phyloP scores from a whole-genome alignment of 2,797 vertebrate genomes.

The Decapterus maruadsi region DNA sequence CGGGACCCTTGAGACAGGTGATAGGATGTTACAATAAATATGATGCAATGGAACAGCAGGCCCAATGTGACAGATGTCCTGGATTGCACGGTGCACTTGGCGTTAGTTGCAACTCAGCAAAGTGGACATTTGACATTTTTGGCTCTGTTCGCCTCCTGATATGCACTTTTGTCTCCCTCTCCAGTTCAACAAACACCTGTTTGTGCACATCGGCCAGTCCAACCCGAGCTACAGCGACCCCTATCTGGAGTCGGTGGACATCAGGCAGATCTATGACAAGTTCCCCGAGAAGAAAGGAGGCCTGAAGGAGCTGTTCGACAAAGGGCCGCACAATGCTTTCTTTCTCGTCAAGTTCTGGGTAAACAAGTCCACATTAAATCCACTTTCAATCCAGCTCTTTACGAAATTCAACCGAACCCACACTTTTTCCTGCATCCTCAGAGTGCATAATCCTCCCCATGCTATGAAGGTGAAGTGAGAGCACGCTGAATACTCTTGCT shows the following conservation, averaged over 20 bases:
- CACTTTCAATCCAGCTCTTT: background rate
- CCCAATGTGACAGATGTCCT: constrained; percentile 38
- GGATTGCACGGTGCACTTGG: constrained; percentile 5
- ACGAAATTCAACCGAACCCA: background rate
- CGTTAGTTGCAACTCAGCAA: constrained; percentile 20
- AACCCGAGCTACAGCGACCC: constrained; percentile 92
- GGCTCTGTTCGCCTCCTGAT: constrained; percentile 46
- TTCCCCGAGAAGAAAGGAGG: constrained; percentile 97
- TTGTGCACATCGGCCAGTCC: constrained; percentile 96
- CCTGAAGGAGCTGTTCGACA: constrained; percentile 96
- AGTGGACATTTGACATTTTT: constrained; percentile 50
- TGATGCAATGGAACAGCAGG: constrained; percentile 28
- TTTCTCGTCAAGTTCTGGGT: constrained; percentile 99
- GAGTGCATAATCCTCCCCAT: constrained; percentile 38
- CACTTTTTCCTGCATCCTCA: constrained; percentile 13
- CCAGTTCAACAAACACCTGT: constrained; percentile 96
- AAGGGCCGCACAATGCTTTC: constrained; percentile 93
- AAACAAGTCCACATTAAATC: constrained; percentile 62
- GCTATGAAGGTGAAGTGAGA: constrained; percentile 58
- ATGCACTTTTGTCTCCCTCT: constrained; percentile 45
- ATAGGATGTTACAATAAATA: constrained; percentile 28
- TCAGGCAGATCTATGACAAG: constrained; percentile 98
- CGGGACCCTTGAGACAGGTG: constrained; percentile 39
- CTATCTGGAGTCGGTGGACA: constrained; percentile 95
- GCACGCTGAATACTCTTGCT: constrained; percentile 58